Percentiles rank a stretch among this genome's conserved stretches.
These are phyloP conservation scores for Salpingus planirostris DNA, from an alignment of 2,888 invertebrate species.

Conservation along the genomic window DNA sequence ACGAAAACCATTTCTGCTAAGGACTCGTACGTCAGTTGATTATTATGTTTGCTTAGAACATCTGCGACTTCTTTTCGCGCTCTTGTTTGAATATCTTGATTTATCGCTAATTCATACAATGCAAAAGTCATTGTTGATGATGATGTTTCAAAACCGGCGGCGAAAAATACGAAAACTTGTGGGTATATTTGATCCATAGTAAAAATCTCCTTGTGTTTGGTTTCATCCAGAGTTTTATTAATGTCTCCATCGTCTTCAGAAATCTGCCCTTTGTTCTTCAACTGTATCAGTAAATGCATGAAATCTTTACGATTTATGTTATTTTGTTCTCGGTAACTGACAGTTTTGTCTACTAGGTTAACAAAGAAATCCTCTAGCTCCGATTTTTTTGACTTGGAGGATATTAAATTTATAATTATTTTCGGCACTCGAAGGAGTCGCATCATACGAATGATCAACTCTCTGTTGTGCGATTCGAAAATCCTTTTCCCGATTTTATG, in stretches of 20 bases:
- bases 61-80: constrained; percentile 18
- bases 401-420: constrained; percentile 10
- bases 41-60: constrained; percentile 18
- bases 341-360: constrained; percentile 35
- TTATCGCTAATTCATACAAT: constrained; percentile 20
- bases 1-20: constrained; percentile 23
- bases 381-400: constrained; percentile 33
- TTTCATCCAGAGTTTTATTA: background rate
- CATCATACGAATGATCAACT: constrained; percentile 1
- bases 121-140: constrained; percentile 23
- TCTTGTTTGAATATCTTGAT: constrained; percentile 21
- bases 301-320: constrained; percentile 45
- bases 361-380: constrained; percentile 11
- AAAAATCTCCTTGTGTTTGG: constrained; percentile 7
- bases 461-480: constrained; percentile 2
- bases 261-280: constrained; percentile 28
- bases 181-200: constrained; percentile 13
- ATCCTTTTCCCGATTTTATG: constrained; percentile 21
- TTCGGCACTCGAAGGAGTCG: constrained; percentile 4
- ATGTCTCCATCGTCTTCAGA: constrained; percentile 9
- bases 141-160: constrained; percentile 25
- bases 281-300: constrained; percentile 44
- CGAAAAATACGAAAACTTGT: constrained; percentile 20
- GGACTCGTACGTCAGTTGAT: constrained; percentile 21
- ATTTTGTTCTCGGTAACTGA: constrained; percentile 40